Evolutionary conservation across 2,797 vertebrate genomes (phyloP).

Genomic region (Cuniculus paca): DNA sequence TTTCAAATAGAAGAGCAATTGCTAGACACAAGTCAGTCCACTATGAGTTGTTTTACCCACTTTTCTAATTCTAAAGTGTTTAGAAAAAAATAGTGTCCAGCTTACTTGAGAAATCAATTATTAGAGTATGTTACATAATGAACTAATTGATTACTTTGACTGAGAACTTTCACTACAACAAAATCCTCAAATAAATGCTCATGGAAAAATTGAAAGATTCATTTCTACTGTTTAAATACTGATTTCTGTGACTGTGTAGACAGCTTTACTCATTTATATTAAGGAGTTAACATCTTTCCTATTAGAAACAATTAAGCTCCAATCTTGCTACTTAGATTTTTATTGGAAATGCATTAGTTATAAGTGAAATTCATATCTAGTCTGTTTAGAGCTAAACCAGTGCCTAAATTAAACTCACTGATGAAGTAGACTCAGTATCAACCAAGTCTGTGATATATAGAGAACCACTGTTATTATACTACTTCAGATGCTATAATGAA

Average conservation of each 20-base stretch:
- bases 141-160: slow-evolving; percentile 45
- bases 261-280: slow-evolving; percentile 15
- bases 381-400: background rate
- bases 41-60: background rate
- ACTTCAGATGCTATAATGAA: background rate
- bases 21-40: background rate
- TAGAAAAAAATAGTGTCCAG: background rate
- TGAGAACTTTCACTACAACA: slow-evolving; percentile 36
- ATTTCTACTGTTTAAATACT: background rate
- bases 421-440: background rate
- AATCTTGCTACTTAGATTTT: slow-evolving; percentile 39
- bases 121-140: background rate
- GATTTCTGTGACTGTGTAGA: background rate
- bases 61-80: slow-evolving; percentile 8
- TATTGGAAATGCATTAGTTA: slow-evolving; percentile 44
- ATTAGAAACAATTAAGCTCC: slow-evolving; percentile 41
- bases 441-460: background rate
- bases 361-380: slow-evolving; percentile 8
- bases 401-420: background rate
- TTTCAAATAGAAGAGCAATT: background rate
- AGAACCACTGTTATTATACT: background rate
- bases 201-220: background rate
- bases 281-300: slow-evolving; percentile 24
- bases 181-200: background rate
- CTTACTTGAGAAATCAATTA: background rate